phyloP scores from a whole-genome alignment of 2,797 vertebrate species.

The Danio albolineatus region DNA sequence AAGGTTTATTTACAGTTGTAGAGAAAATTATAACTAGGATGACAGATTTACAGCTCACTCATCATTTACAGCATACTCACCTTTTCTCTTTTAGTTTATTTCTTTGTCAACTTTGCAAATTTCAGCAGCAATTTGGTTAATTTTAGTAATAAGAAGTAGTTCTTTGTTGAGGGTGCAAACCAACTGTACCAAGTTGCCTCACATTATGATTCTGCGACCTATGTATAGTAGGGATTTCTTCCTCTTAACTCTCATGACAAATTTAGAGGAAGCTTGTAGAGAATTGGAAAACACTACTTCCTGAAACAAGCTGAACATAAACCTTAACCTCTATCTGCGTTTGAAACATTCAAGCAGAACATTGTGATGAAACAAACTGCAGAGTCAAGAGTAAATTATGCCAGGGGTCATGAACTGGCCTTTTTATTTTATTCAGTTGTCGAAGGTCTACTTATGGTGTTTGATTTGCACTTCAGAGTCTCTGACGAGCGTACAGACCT shows the following conservation, averaged over 20 bases:
- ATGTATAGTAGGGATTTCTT: conserved; percentile 50
- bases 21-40: neutral
- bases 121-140: neutral
- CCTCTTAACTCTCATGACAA: conserved; percentile 51
- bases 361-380: neutral
- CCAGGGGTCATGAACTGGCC: too few relatives aligned
- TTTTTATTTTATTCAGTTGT: too few relatives aligned
- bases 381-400: neutral
- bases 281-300: conserved; percentile 52
- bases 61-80: neutral
- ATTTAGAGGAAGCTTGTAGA: conserved; percentile 38
- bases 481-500: too few relatives aligned
- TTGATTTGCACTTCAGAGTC: too few relatives aligned
- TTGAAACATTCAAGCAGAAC: neutral
- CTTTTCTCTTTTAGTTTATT: neutral
- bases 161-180: neutral
- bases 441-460: too few relatives aligned
- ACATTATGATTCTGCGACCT: conserved; percentile 18
- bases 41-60: neutral
- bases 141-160: neutral
- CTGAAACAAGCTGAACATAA: conserved; percentile 32
- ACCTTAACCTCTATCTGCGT: conserved; percentile 31
- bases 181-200: conserved; percentile 5
- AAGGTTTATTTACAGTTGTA: neutral
- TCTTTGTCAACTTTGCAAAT: neutral